These are phyloP conservation scores for Ellobius talpinus DNA, from an alignment of 2,113 vertebrate genomes.

Conservation along the genomic window DNA sequence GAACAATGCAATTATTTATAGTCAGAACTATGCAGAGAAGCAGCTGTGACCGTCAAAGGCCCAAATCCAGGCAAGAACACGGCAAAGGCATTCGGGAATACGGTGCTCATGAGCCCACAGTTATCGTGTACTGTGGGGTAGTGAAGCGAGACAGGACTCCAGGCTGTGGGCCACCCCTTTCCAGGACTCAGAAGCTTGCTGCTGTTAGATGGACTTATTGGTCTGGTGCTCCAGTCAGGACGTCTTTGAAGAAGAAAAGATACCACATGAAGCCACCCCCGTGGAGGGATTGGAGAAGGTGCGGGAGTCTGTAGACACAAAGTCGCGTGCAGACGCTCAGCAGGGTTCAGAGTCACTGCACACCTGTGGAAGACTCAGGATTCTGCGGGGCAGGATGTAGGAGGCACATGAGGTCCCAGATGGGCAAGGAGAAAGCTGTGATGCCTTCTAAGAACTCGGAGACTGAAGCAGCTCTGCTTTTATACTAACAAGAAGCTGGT, in stretches of 20 bases:
- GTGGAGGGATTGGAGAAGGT: background rate
- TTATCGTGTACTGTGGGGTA: accelerated
- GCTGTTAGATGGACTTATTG: accelerated
- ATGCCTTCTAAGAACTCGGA: background rate
- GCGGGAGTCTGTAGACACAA: background rate
- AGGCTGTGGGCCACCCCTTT: accelerated
- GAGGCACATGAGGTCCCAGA: background rate
- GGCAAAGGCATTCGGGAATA: background rate
- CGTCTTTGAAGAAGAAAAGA: background rate
- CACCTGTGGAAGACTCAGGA: background rate
- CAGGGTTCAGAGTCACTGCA: background rate
- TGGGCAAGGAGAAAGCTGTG: accelerated
- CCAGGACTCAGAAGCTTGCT: background rate
- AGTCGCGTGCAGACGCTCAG: background rate
- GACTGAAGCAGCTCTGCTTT: background rate
- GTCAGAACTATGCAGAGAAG: background rate
- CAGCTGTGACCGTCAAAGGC: background rate
- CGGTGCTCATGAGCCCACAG: accelerated
- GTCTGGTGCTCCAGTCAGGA: background rate
- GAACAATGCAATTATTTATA: background rate
- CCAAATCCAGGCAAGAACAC: background rate
- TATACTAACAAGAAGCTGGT: background rate
- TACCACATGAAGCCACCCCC: background rate
- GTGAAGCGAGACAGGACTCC: background rate
- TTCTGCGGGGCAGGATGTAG: background rate